Evolutionary conservation across 2,888 invertebrate genomes (phyloP).

Genomic region (Phaedon cochleariae): DNA sequence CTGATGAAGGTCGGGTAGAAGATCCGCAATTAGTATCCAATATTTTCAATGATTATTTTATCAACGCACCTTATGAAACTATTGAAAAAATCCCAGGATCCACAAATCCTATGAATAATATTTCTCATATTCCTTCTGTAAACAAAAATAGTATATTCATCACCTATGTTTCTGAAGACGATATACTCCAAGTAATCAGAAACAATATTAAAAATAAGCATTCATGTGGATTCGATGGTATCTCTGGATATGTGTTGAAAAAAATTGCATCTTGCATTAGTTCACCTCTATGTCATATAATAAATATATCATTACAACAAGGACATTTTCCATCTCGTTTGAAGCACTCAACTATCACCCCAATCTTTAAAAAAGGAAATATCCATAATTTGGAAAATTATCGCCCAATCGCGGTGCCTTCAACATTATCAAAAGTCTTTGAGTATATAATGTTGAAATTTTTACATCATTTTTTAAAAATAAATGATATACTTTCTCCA

Average conservation of each 20-base stretch:
- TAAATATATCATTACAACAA: slow-evolving; percentile 9
- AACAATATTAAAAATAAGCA: too few relatives aligned
- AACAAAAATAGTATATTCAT: too few relatives aligned
- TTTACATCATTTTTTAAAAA: slow-evolving; percentile 4
- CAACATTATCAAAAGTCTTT: slow-evolving; percentile 6
- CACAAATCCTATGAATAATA: too few relatives aligned
- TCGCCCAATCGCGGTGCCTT: slow-evolving; percentile 5
- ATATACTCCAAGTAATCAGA: too few relatives aligned
- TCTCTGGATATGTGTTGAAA: slow-evolving; percentile 1
- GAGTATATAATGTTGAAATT: slow-evolving; percentile 11
- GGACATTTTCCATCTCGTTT: slow-evolving; percentile 8
- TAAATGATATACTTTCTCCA: slow-evolving; percentile 5
- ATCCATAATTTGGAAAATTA: slow-evolving; percentile 3
- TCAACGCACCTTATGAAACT: too few relatives aligned
- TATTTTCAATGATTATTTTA: too few relatives aligned
- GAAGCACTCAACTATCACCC: background rate
- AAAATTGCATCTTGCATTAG: background rate
- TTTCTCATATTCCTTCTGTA: too few relatives aligned
- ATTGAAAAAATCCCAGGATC: too few relatives aligned
- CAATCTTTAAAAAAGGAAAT: background rate
- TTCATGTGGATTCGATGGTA: background rate
- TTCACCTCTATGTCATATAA: background rate
- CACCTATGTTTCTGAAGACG: too few relatives aligned
- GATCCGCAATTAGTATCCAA: too few relatives aligned
- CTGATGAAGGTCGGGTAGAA: too few relatives aligned